Percentiles rank a stretch among this genome's conserved stretches.
phyloP scores from a whole-genome alignment of 2,888 invertebrate genomes.

The Drosophila paracracens region DNA sequence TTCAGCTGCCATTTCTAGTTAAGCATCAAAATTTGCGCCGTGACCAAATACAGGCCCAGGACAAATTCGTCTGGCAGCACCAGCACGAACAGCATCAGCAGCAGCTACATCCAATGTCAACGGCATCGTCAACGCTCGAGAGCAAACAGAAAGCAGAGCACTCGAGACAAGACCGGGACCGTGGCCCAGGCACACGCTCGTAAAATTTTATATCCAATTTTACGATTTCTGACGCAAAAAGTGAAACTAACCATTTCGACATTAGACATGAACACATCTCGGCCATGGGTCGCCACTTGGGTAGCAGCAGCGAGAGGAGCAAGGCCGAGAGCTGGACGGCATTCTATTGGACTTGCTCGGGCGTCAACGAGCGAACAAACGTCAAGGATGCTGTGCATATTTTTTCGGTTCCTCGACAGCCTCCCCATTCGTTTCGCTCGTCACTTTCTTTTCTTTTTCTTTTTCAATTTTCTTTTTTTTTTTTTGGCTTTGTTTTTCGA shows the following conservation, averaged over 20 bases:
- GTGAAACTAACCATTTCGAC: conserved; percentile 80
- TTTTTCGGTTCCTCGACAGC: conserved; percentile 6
- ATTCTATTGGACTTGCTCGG: conserved; percentile 50
- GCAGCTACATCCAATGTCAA: conserved; percentile 53
- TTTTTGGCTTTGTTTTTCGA: conserved; percentile 69
- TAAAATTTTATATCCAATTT: conserved; percentile 81
- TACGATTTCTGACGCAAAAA: conserved; percentile 81
- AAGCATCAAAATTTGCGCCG: conserved; percentile 77
- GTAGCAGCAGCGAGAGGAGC: conserved; percentile 3
- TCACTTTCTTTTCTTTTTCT: conserved; percentile 24
- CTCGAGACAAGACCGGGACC: conserved; percentile 43
- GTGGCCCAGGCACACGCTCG: conserved; percentile 68
- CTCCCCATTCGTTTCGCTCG: conserved; percentile 24
- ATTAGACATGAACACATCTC: conserved; percentile 81
- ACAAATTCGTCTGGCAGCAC: conserved; percentile 57
- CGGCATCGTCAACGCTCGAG: conserved; percentile 48
- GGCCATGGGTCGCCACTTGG: conserved; percentile 36
- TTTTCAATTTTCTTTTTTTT: conserved; percentile 5
- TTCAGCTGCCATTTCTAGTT: conserved; percentile 78
- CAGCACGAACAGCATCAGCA: conserved; percentile 40
- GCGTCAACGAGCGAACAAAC: conserved; percentile 80
- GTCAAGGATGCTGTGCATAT: conserved; percentile 79
- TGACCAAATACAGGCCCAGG: conserved; percentile 75
- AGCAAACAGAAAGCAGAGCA: conserved; percentile 68
- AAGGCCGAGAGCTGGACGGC: conserved; percentile 10